Percentiles rank a stretch among this genome's conserved stretches.
Evolutionary conservation across 2,888 invertebrate species (phyloP).

Genomic region (Thalpophila matura): DNA sequence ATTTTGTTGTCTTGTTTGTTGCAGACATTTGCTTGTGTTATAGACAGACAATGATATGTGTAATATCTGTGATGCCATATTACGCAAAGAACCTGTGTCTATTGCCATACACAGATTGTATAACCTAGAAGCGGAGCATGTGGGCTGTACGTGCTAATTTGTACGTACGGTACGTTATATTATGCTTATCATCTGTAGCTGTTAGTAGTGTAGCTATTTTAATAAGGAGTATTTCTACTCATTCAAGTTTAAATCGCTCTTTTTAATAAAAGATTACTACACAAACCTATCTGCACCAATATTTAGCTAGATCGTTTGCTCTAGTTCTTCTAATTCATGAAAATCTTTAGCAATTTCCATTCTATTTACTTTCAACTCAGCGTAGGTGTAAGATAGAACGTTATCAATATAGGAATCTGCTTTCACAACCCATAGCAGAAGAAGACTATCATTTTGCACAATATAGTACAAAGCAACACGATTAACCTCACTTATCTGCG

Average conservation of each 20-base stretch:
- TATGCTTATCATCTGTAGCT: conserved; percentile 29
- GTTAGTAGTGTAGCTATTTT: neutral
- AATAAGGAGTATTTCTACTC: neutral
- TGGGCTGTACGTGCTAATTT: conserved; percentile 43
- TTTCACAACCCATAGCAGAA: conserved; percentile 27
- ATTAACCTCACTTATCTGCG: conserved; percentile 62
- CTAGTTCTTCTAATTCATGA: neutral
- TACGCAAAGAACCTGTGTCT: conserved; percentile 29
- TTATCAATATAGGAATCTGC: conserved; percentile 31
- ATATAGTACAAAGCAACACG: conserved; percentile 55
- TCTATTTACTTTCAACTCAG: neutral
- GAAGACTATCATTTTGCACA: conserved; percentile 33
- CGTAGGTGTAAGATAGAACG: neutral
- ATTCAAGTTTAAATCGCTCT: neutral
- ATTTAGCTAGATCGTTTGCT: neutral
- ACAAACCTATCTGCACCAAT: neutral
- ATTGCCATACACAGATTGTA: conserved; percentile 8
- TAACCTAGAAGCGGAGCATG: conserved; percentile 32
- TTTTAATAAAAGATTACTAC: neutral
- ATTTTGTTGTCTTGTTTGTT: conserved; percentile 48
- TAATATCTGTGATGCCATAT: conserved; percentile 25
- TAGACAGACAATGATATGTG: conserved; percentile 38
- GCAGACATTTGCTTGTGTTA: conserved; percentile 10
- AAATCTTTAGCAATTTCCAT: neutral
- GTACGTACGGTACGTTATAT: conserved; percentile 26